A percentile compares a stretch with the other conserved stretches of the same genome.
Conservation (phyloP, 2,888 invertebrate genomes). For the Amphipoea oculea region DNA sequence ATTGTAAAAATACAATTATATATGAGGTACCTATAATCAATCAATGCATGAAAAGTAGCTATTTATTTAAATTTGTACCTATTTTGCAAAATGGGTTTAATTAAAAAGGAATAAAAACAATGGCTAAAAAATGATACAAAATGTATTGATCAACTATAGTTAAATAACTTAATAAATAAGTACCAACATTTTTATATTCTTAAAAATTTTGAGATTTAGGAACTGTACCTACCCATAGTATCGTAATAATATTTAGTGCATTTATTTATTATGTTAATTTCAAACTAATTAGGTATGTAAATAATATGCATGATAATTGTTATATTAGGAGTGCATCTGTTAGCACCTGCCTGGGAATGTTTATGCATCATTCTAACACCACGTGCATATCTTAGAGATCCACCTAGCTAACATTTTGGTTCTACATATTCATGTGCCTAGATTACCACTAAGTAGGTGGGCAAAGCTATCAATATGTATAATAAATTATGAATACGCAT, state of each 20-base stretch:
- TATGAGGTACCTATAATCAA: not conserved
- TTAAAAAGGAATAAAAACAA: not conserved
- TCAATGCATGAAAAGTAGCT: not conserved
- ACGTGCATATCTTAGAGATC: not conserved
- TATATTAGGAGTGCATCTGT: conserved; percentile 10
- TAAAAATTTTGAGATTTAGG: not conserved
- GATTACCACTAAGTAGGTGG: not conserved
- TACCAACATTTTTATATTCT: not conserved
- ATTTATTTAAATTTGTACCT: not conserved
- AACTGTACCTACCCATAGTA: not conserved
- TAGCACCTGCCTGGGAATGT: conserved; percentile 20
- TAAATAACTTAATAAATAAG: not conserved
- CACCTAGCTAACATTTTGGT: not conserved
- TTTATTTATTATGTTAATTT: not conserved
- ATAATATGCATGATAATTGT: not conserved
- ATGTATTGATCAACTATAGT: not conserved
- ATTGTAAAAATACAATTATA: not conserved
- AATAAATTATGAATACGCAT: not conserved
- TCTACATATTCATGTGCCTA: not conserved
- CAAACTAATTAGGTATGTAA: conserved; percentile 9
- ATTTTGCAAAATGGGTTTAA: not conserved
- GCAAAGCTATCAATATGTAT: not conserved
- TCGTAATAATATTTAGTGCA: too few relatives aligned
- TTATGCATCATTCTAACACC: not conserved
- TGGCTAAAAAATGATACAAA: not conserved